Evolutionary conservation across 2,888 invertebrate species (phyloP).

Genomic region (Anoncus sp.): DNA sequence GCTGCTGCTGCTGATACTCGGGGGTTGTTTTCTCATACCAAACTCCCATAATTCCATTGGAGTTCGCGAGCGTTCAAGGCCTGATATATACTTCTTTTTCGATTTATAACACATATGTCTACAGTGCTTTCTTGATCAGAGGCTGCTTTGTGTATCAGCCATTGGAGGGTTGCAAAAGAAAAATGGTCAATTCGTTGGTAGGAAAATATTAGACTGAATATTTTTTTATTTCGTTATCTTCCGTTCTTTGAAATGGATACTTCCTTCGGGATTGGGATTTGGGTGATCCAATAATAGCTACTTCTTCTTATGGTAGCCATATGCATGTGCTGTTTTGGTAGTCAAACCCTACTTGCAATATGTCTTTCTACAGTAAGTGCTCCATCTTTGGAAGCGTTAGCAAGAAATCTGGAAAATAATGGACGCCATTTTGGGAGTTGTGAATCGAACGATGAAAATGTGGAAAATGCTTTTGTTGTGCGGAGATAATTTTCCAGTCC

Average conservation of each 20-base stretch:
- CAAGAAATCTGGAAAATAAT: not conserved
- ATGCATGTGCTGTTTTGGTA: not conserved
- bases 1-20: constrained; percentile 35
- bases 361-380: not conserved
- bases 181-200: not conserved
- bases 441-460: not conserved
- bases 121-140: not conserved
- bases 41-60: constrained; percentile 42
- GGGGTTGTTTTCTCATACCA: constrained; percentile 62
- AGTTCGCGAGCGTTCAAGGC: constrained; percentile 65
- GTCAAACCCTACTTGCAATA: not conserved
- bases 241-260: not conserved
- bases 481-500: not conserved
- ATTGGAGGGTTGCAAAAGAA: not conserved
- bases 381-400: too few species aligned
- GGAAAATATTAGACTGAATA: not conserved
- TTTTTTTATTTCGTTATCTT: not conserved
- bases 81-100: constrained; percentile 13
- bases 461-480: not conserved
- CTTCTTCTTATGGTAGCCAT: not conserved
- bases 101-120: constrained; percentile 5
- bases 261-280: not conserved
- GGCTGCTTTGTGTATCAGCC: not conserved
- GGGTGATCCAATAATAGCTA: not conserved
- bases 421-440: constrained; percentile 33